Conservation (phyloP, 2,888 invertebrate species). For the Dinocampus coccinellae region DNA sequence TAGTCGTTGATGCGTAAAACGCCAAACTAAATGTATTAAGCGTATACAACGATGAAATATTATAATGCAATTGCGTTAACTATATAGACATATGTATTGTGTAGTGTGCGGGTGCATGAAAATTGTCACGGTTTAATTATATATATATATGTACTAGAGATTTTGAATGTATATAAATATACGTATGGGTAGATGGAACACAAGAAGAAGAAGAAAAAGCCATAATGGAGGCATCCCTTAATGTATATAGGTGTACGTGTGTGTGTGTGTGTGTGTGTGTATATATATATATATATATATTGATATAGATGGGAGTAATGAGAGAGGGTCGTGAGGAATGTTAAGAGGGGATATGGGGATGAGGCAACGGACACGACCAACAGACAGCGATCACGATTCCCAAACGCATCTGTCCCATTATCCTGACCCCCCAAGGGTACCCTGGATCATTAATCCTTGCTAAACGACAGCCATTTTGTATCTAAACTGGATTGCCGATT, state of each 20-base stretch:
- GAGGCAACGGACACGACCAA: slow-evolving; percentile 1
- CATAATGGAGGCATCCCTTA: slow-evolving; percentile 59
- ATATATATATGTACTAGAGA: slow-evolving; percentile 3
- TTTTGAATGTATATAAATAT: neutral
- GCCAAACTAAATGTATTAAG: slow-evolving; percentile 67
- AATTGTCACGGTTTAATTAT: neutral
- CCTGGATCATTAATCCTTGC: slow-evolving; percentile 68
- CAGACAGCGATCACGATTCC: slow-evolving; percentile 34
- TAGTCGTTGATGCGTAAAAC: slow-evolving; percentile 67
- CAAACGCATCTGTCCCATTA: slow-evolving; percentile 68
- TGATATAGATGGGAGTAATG: slow-evolving; percentile 62
- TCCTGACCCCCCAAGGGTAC: slow-evolving; percentile 54
- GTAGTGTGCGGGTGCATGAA: slow-evolving; percentile 11
- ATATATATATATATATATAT: too few species aligned
- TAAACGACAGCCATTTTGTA: slow-evolving; percentile 71
- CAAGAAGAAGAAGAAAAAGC: slow-evolving; percentile 58
- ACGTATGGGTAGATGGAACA: neutral
- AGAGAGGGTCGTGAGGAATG: slow-evolving; percentile 47
- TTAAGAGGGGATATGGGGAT: slow-evolving; percentile 40
- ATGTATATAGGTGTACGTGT: too few species aligned
- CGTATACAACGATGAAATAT: slow-evolving; percentile 27
- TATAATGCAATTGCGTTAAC: slow-evolving; percentile 14
- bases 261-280: too few species aligned
- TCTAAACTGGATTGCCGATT: slow-evolving; percentile 70
- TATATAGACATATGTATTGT: neutral